Base-by-base conservation (phyloP, 2,797 vertebrate species). In the Buceros bicornis region DNA sequence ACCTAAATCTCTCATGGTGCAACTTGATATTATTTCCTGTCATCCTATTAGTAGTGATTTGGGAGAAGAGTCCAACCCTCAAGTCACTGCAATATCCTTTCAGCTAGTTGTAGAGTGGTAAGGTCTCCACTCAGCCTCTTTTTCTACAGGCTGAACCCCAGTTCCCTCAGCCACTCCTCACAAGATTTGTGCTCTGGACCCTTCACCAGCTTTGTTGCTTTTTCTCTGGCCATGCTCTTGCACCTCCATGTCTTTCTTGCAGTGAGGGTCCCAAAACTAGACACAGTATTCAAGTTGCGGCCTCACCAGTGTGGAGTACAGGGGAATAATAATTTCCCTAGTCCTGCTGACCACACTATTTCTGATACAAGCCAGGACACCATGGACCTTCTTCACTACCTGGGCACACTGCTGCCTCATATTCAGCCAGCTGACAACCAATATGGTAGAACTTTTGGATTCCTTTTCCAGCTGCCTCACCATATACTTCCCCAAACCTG, bases 271-370 rank as follows among this genome's bases (percentile, higher is more conserved):
- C 31, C 43, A 51, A 72, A 80, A 72, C 17, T 37, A 17, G 35
- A 57, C 48, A 56, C 22, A 35, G 11, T 1, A 20, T 3, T 62
- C 2, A 0, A 79, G 25, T 3, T 31, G 21, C 0, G 0, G 11
- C 16, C 8, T 45, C n/a, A 51, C 8, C 22, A 37, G 51, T 20
- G 22, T 10, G 0, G 0, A 25, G 18, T 58, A 66, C 45, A 48
- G 11, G 35, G 13, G 7, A 1, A 25, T 0, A 0, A 42, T 64
- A 13, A 21, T 16, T 11, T 33, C 29, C 16, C 9, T 33, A 5
- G 1, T 62, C 33, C 29, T 71, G 5, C 16, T 42, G 57, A 40
- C 18, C 29, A 40, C 12, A 1, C 2, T 53, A 15, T 26, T 61
- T 11, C 40, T 86, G 26, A 61, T 47, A 19, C 7, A 48, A 21